These are phyloP conservation scores for Melanotaenia trifasciata DNA, from an alignment of 2,797 vertebrate species.

Conservation along the genomic window DNA sequence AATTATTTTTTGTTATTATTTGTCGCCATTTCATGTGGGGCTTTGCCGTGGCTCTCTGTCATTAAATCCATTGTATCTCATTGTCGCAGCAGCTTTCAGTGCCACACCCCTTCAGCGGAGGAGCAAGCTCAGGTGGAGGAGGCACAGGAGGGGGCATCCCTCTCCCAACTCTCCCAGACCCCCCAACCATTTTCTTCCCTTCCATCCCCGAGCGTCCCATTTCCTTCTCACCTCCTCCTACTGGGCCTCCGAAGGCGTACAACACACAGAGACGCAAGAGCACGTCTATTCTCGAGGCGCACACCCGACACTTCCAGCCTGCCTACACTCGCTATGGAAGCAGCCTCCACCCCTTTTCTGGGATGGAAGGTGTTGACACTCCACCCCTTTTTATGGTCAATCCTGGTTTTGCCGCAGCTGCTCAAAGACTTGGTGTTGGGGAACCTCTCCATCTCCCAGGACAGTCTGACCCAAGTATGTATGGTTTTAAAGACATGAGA, in stretches of 20 bases:
- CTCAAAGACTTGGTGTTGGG: constrained; percentile 84
- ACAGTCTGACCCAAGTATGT: constrained; percentile 75
- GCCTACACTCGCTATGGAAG: constrained; percentile 90
- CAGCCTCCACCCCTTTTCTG: constrained; percentile 88
- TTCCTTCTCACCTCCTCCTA: constrained; percentile 97
- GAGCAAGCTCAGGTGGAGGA: constrained; percentile 76
- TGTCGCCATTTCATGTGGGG: constrained; percentile 52
- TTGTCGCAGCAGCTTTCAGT: constrained; percentile 94
- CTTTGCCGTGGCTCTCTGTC: constrained; percentile 60
- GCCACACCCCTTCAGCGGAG: constrained; percentile 87
- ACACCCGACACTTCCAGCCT: constrained; percentile 92
- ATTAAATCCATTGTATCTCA: constrained; percentile 91
- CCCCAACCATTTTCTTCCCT: constrained; percentile 91
- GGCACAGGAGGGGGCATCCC: constrained; percentile 64
- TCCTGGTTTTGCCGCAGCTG: constrained; percentile 83
- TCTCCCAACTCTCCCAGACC: constrained; percentile 87
- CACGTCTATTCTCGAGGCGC: constrained; percentile 97
- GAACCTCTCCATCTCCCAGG: constrained; percentile 87
- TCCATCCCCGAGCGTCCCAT: constrained; percentile 93
- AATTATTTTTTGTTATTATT: constrained; percentile 22
- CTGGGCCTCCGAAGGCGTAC: constrained; percentile 90
- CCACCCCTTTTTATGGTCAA: constrained; percentile 82
- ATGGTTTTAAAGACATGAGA: constrained; percentile 85
- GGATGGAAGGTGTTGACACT: constrained; percentile 79
- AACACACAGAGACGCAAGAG: constrained; percentile 95